phyloP scores from a whole-genome alignment of 2,888 invertebrate species.

The Geophilus truncorum region DNA sequence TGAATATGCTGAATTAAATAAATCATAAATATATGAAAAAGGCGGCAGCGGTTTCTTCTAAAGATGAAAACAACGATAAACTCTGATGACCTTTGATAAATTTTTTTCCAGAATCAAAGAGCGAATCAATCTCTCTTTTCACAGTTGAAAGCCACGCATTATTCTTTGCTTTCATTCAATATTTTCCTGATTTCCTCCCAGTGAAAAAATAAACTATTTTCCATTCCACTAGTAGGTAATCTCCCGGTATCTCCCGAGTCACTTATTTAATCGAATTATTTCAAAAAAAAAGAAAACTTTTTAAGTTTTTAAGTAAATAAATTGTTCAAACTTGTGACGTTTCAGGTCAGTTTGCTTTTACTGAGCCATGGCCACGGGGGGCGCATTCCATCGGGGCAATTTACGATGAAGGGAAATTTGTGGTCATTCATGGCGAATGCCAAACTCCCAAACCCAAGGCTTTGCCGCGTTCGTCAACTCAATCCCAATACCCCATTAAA shows the following conservation, averaged over 20 bases:
- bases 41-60: neutral
- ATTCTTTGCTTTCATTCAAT: neutral
- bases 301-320: neutral
- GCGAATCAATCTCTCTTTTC: constrained; percentile 13
- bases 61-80: constrained; percentile 21
- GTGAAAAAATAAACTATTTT: no score
- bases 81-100: constrained; percentile 14
- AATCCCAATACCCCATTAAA: constrained; percentile 27
- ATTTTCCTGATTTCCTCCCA: neutral
- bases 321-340: neutral
- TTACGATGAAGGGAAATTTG: constrained; percentile 25
- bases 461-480: constrained; percentile 12
- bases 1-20: neutral
- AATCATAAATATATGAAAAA: neutral
- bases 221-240: neutral
- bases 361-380: constrained; percentile 21
- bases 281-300: neutral
- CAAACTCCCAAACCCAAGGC: constrained; percentile 5
- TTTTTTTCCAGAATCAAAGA: constrained; percentile 22
- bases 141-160: constrained; percentile 22
- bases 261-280: neutral
- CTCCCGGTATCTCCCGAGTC: no score
- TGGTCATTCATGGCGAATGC: constrained; percentile 27
- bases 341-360: constrained; percentile 5
- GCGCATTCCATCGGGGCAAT: constrained; percentile 13